These are phyloP conservation scores for Sciurus carolinensis DNA, from an alignment of 2,797 vertebrate genomes.

Conservation along the genomic window DNA sequence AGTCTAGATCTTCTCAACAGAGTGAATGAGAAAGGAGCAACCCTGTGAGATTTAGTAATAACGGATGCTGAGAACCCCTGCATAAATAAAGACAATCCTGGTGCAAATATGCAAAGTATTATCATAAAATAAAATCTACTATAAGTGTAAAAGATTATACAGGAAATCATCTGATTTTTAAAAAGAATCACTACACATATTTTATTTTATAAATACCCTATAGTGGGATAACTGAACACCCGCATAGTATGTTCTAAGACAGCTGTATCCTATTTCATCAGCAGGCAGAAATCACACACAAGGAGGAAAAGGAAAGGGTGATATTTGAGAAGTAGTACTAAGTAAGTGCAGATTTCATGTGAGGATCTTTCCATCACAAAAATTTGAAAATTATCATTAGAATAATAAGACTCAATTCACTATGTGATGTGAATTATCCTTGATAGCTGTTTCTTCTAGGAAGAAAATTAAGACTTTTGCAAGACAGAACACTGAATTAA, in stretches of 20 bases:
- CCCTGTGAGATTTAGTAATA: background rate
- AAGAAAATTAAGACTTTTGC: conserved; percentile 8
- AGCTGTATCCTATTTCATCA: background rate
- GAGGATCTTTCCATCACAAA: conserved; percentile 24
- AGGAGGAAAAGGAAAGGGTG: background rate
- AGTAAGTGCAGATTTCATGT: background rate
- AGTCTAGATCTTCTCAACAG: background rate
- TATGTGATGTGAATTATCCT: conserved; percentile 9
- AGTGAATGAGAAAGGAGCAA: conserved; percentile 15
- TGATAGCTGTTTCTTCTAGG: conserved; percentile 27
- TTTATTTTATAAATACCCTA: background rate
- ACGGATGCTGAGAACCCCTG: background rate
- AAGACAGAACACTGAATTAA: conserved; percentile 36
- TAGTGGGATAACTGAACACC: background rate
- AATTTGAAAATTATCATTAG: conserved; percentile 10
- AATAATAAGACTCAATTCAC: background rate
- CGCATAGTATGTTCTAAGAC: background rate
- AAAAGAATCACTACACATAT: background rate
- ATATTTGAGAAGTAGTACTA: background rate
- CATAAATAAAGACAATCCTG: background rate
- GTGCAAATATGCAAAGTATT: background rate
- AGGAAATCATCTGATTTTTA: conserved; percentile 2
- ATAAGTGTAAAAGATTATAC: background rate
- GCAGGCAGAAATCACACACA: conserved; percentile 12
- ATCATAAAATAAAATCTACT: conserved; percentile 11